Evolutionary conservation across 2,888 invertebrate genomes (phyloP), one percentile per base, ranked within the genome.

Genomic region (Lampropteryx suffumata): DNA sequence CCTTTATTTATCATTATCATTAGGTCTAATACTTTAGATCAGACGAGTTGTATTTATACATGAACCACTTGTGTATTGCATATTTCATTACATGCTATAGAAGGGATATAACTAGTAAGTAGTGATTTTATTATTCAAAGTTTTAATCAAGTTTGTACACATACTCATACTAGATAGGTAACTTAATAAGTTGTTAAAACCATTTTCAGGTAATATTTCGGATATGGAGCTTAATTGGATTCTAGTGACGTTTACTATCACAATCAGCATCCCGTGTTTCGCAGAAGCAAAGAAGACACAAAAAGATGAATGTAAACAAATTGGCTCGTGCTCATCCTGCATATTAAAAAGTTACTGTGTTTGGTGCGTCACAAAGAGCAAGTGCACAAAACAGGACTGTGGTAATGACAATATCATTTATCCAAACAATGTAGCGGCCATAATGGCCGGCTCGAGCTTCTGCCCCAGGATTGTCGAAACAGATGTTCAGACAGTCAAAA

Each of bases 361-460:
- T 2, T 86, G 85, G 84, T 84, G 85, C 45, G 82, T 84, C n/a
- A 80, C 78, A 17, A 84, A 85, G 57, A 83, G 78, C 60, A 70
- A 73, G 56, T 85, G 86, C 47, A 82, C 84, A 1, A 74, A 76
- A 49, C 76, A 83, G 50, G 69, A 73, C 36, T 84, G 84, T 52
- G 84, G 83, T 7, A 82, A 82, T 54, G 84, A 84, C 62, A 85
- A 84, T 53, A 69, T 81, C n/a, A 84, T 86, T 54, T 83, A 73
- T 60, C 79, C 84, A 9, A 64, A 70, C 56, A 64, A 73, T 44
- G 61, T 74, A 13, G 57, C 65, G 1, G 80, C 83, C 7, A 65
- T 86, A 41, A 71, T 85, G 79, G 72, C 82, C 1, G 85, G 85
- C 14, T 59, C 75, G n/a, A 64, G 69, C 41, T 84, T 84, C 57